A percentile compares a stretch with the other conserved stretches of the same genome.
These are phyloP conservation scores for Hemiscyllium ocellatum DNA, from an alignment of 2,113 vertebrate genomes.

Conservation along the genomic window DNA sequence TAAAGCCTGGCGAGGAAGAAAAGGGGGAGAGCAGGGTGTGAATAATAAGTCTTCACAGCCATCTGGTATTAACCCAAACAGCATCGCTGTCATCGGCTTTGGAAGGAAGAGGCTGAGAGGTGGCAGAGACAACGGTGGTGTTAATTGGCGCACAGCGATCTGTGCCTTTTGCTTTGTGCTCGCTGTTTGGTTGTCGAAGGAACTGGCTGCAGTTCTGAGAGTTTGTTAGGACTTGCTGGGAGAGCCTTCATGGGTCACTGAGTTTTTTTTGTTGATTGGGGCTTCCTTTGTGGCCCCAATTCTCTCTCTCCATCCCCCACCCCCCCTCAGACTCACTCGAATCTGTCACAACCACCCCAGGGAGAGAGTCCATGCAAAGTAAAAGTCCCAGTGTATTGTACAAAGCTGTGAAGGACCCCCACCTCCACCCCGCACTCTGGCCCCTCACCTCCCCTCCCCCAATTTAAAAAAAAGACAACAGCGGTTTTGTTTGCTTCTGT, in stretches of 20 bases:
- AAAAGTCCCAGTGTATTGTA: not conserved
- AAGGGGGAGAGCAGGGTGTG: slow-evolving; percentile 52
- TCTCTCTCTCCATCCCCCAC: slow-evolving; percentile 34
- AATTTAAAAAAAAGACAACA: not conserved
- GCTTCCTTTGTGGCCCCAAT: slow-evolving; percentile 52
- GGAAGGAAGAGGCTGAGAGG: slow-evolving; percentile 50
- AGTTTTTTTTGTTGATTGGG: slow-evolving; percentile 69
- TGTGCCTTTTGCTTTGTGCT: slow-evolving; percentile 54
- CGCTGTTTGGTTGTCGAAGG: slow-evolving; percentile 47
- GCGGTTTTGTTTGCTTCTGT: not conserved
- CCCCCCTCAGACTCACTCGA: slow-evolving; percentile 45
- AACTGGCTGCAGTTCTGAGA: slow-evolving; percentile 56
- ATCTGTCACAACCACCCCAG: slow-evolving; percentile 45
- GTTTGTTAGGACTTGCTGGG: slow-evolving; percentile 64
- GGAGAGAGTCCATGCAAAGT: not conserved
- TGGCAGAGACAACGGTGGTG: slow-evolving; percentile 66
- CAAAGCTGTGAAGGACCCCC: not conserved
- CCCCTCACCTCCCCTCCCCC: not conserved
- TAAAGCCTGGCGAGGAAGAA: slow-evolving; percentile 69
- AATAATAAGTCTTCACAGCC: slow-evolving; percentile 71
- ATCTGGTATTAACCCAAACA: slow-evolving; percentile 77
- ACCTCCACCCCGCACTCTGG: not conserved
- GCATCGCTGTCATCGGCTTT: slow-evolving; percentile 58
- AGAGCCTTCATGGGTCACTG: slow-evolving; percentile 71
- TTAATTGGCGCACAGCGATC: slow-evolving; percentile 68